Base-by-base conservation (phyloP, 2,888 invertebrate genomes). In the Melanophora roralis region DNA sequence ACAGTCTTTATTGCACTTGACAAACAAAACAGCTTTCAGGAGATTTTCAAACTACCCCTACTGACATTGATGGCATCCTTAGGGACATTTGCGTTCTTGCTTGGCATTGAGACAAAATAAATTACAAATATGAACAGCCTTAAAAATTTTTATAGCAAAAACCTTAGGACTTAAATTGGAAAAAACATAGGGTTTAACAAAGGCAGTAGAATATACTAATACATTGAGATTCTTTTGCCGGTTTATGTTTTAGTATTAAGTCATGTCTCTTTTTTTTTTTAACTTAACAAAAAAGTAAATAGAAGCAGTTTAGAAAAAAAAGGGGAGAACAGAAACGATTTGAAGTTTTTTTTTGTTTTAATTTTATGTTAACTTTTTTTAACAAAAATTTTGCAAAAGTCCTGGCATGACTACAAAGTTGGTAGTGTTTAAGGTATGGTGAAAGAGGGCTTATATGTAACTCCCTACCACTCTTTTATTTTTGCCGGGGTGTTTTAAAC, bases 261-360 rank as follows among this genome's bases (percentile, higher is more conserved):
- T 80, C 76, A 76, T 67, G 80, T 76, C 80, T 76, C 68, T 76
- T 68, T 51, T 55, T 72, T 60, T 59, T 69, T 64, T 45, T 14
- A 71, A 68, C 64, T 68, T 38, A 62, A 2, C 38, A 59, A 19
- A 32, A 67, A 62, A 14, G 21, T 0, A n/a, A 53, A 27, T 2
- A 60, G 19, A 23, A 49, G 51, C 43, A 14, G 6, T 43, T 12
- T 2, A 59, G 27, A 5, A 27, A 3, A 27, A 5, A 0, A 16
- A 43, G 21, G 65, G 59, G 43, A 38, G 47, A 23, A 47, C 53
- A 45, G 47, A 19, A 65, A 59, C 27, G 21, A 14, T 40, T 16
- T 49, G 38, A 19, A 55, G 55, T 12, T 59, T 21, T 6, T 14
- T 36, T 53, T 43, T 19, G 23, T n/a, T 64, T 55, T 36, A 38